phyloP scores from a whole-genome alignment of 2,888 invertebrate species.

The Drosophila sordidapex region DNA sequence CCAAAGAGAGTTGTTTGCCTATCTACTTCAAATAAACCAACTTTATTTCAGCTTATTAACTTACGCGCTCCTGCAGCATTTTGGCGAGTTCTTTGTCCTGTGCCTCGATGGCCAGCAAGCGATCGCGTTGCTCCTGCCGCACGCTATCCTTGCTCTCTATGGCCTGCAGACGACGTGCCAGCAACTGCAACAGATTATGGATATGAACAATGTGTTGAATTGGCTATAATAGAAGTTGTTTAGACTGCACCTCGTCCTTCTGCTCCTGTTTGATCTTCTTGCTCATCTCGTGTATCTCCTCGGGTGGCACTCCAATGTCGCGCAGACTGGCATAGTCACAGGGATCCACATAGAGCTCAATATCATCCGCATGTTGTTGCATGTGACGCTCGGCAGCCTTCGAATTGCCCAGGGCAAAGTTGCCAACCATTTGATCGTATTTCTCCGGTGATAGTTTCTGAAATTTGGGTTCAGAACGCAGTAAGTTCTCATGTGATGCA shows the following conservation, averaged over 20 bases:
- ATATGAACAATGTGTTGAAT: not conserved
- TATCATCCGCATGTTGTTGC: conserved; percentile 81
- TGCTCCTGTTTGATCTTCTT: conserved; percentile 89
- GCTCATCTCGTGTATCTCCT: conserved; percentile 87
- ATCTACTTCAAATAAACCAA: not conserved
- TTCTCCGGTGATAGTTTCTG: conserved; percentile 83
- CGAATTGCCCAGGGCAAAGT: conserved; percentile 56
- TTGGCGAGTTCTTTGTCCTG: conserved; percentile 92
- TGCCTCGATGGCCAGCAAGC: conserved; percentile 90
- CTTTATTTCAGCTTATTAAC: not conserved
- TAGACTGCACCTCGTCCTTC: conserved; percentile 88
- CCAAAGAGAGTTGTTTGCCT: not conserved
- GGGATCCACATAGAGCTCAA: conserved; percentile 83
- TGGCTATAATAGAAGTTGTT: not conserved
- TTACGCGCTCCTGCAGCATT: conserved; percentile 89
- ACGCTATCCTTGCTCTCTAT: conserved; percentile 89
- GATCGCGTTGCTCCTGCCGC: conserved; percentile 86
- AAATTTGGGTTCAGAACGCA: conserved; percentile 83
- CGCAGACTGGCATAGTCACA: conserved; percentile 82
- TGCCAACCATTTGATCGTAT: conserved; percentile 82
- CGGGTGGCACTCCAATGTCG: conserved; percentile 86
- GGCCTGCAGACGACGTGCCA: conserved; percentile 91
- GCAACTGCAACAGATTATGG: conserved; percentile 85
- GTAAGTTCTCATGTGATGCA: conserved; percentile 79
- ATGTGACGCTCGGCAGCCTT: conserved; percentile 70